Conservation (phyloP, 2,113 vertebrate species). For the Vicugna pacos region DNA sequence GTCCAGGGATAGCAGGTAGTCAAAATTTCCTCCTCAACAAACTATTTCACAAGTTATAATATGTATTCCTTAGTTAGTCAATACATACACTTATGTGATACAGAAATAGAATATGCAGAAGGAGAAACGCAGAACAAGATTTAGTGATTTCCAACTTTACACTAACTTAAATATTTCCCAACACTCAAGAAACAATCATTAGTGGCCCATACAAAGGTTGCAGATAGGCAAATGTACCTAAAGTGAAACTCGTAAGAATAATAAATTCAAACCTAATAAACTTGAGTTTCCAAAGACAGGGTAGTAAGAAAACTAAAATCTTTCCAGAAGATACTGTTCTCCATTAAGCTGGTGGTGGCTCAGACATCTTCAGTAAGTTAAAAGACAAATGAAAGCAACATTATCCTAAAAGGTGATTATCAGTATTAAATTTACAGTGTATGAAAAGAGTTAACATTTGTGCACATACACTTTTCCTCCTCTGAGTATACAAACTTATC, state of each 20-base stretch:
- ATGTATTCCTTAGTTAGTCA: not conserved
- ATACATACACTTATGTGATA: not conserved
- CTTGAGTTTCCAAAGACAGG: constrained; percentile 31
- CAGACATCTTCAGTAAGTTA: constrained; percentile 29
- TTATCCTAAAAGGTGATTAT: not conserved
- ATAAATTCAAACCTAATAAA: constrained; percentile 47
- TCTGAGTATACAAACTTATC: constrained; percentile 35
- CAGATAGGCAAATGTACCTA: not conserved
- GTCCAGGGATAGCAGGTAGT: not conserved
- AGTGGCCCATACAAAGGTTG: not conserved
- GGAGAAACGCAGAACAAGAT: not conserved
- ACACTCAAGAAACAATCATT: not conserved
- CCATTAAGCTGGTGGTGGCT: constrained; percentile 10
- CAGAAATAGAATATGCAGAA: not conserved
- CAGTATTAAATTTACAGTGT: not conserved
- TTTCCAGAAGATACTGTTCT: constrained; percentile 8
- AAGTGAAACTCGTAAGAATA: not conserved
- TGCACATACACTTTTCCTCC: constrained; percentile 16
- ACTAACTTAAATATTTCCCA: not conserved
- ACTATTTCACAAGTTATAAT: not conserved
- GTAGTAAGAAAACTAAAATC: not conserved
- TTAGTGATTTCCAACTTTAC: not conserved
- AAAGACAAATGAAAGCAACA: constrained; percentile 43
- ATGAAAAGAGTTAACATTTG: constrained; percentile 12
- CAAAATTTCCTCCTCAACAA: constrained; percentile 41